Base-by-base conservation (phyloP, 2,113 vertebrate genomes). In the Equus przewalskii region DNA sequence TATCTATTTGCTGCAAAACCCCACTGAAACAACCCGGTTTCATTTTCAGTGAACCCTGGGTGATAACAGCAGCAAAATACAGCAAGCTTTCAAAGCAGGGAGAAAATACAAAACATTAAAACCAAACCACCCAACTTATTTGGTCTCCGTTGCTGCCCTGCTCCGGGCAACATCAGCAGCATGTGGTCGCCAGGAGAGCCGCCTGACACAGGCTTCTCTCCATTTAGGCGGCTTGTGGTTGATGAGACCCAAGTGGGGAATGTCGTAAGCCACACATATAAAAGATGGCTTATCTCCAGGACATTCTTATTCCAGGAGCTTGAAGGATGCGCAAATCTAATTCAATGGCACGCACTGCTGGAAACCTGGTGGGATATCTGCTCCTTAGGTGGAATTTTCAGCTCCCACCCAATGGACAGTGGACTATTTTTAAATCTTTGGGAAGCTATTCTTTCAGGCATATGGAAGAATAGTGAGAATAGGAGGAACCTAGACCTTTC, bases 11-110 rank as follows among this genome's bases (percentile, higher is more conserved):
- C 72, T 91, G 44, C 93, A 96, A 98, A 98, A 79, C 81, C 72
- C 46, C 58, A 90, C 54, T 22, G 44, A 92, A 93, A 95, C 33
- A 91, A 80, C 95, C 92, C 75, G 41, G 56, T 86, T 54, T 97
- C 54, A 80, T 97, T 97, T 97, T 84, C 89, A 87, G 30, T 75
- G 73, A 98, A 73, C 21, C n/a, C 64, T 95, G 79, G 46, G n/a
- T 62, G 21, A 21, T 93, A 75, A 92, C 62, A 97, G 58, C 9
- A 26, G 33, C 91, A 82, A 95, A 97, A 72, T 70, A 26, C 89
- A 96, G 78, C 15, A 41, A n/a, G 49, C 14, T 96, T 98, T 88
- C 62, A 64, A 82, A 91, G 14, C 79, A 85, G 10, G 14, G 51
- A 49, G 26, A 36, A 44, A 97, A 96, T 44, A 81, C 22, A 89